Evolutionary conservation across 2,797 vertebrate species (phyloP).

Genomic region (Cryptoblepharus egeriae): DNA sequence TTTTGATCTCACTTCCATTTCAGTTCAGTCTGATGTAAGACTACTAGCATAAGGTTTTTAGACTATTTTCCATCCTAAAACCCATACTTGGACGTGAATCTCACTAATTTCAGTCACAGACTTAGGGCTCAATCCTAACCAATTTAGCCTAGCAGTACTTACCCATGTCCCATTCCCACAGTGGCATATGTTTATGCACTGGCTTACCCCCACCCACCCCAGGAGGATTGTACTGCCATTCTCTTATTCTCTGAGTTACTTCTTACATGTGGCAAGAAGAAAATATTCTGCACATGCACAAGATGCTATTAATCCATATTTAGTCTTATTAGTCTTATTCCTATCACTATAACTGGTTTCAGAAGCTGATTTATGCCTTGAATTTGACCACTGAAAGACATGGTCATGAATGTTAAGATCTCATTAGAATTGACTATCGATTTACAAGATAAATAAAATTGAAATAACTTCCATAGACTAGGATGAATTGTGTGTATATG

Average conservation of each 20-base stretch:
- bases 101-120: background rate
- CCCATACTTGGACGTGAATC: background rate
- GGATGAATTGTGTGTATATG: too few relatives aligned
- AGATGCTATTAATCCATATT: background rate
- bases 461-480: too few relatives aligned
- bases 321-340: background rate
- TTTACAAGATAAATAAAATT: too few relatives aligned
- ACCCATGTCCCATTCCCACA: too few relatives aligned
- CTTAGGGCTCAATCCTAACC: too few relatives aligned
- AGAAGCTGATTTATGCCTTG: background rate
- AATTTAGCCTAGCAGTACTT: too few relatives aligned
- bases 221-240: too few relatives aligned
- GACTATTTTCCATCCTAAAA: slow-evolving; percentile 31
- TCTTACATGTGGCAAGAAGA: too few relatives aligned
- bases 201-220: too few relatives aligned
- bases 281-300: background rate
- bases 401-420: background rate
- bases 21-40: background rate
- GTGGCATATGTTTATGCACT: too few relatives aligned
- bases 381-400: background rate
- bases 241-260: too few relatives aligned
- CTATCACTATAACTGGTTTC: background rate
- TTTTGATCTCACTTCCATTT: background rate
- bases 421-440: background rate
- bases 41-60: background rate